A percentile compares a stretch with the other conserved stretches of the same genome.
Conservation (phyloP, 2,797 vertebrate genomes). For the Pipistrellus pygmaeus region DNA sequence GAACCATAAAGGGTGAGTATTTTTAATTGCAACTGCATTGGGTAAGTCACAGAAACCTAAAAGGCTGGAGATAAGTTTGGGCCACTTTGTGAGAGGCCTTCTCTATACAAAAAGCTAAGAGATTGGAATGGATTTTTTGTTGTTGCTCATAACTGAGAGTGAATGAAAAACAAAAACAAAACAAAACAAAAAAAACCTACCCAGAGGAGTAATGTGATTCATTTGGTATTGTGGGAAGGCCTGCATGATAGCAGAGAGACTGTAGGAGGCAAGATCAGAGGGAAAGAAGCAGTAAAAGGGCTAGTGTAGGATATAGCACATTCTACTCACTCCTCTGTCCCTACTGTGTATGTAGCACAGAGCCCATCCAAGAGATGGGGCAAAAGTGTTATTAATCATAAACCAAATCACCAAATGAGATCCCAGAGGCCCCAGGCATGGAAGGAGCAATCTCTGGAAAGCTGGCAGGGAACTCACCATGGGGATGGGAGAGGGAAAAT, state of each 20-base stretch:
- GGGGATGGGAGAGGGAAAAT: not conserved
- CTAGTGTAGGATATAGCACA: fast-evolving
- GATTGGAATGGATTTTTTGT: not conserved
- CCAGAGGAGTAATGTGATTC: not conserved
- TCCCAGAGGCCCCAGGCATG: not conserved
- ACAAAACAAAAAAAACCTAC: not conserved
- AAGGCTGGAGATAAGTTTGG: not conserved
- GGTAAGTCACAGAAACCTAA: not conserved
- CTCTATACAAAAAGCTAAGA: not conserved
- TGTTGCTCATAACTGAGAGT: not conserved
- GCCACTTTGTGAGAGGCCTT: not conserved
- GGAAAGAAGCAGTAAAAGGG: not conserved
- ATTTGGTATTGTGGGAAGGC: not conserved
- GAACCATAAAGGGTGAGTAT: not conserved
- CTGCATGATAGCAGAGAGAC: not conserved
- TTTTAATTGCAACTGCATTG: not conserved
- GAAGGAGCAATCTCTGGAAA: not conserved
- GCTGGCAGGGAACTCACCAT: not conserved
- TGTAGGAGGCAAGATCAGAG: not conserved
- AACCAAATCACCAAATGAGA: not conserved
- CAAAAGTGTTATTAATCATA: not conserved
- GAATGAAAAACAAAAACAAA: not conserved
- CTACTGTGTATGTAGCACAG: fast-evolving
- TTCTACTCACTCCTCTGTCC: not conserved
- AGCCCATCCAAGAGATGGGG: not conserved